These are phyloP conservation scores for Melanerpes formicivorus DNA, from an alignment of 2,113 vertebrate species.

Conservation along the genomic window DNA sequence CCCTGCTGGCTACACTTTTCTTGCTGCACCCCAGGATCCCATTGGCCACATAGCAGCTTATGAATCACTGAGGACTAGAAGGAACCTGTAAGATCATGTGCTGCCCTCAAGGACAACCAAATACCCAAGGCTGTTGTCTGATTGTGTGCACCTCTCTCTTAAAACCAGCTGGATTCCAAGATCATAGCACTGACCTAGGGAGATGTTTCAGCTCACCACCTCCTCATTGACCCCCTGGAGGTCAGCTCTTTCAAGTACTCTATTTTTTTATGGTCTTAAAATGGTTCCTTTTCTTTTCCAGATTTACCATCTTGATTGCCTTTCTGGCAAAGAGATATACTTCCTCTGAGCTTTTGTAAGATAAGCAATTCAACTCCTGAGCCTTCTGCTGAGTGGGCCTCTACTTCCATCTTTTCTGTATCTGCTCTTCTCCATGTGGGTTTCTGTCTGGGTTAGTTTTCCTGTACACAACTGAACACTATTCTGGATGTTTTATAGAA, in stretches of 20 bases:
- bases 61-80: not conserved
- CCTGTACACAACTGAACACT: not conserved
- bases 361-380: not conserved
- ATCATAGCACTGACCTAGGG: not conserved
- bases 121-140: not conserved
- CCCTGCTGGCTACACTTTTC: too few relatives aligned
- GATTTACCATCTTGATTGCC: not conserved
- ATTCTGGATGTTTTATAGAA: not conserved
- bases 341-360: not conserved
- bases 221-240: not conserved
- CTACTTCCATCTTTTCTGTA: not conserved
- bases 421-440: not conserved
- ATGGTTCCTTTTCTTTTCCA: not conserved
- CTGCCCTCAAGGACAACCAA: not conserved
- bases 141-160: not conserved
- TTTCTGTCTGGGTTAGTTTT: not conserved
- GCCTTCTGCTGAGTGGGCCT: not conserved
- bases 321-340: not conserved
- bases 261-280: not conserved
- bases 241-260: not conserved
- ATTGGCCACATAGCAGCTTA: not conserved
- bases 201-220: not conserved
- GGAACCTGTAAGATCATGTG: not conserved
- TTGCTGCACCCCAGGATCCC: too few relatives aligned
- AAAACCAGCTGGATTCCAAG: not conserved